Evolutionary conservation across 2,797 vertebrate genomes (phyloP).

Genomic region (Adrianichthys oophorus): DNA sequence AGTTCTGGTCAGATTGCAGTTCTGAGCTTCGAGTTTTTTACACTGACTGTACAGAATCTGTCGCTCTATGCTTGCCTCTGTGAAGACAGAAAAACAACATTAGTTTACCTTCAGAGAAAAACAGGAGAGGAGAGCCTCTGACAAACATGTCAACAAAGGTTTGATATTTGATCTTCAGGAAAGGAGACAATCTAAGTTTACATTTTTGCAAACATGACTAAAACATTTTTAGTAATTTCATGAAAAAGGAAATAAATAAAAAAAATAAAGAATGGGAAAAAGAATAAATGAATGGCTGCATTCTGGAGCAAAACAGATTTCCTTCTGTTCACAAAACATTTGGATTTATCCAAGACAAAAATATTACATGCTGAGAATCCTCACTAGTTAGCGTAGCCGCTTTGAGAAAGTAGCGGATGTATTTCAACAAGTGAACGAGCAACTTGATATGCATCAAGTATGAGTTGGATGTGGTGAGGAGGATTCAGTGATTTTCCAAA

Average conservation of each 20-base stretch:
- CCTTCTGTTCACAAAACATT: too few relatives aligned
- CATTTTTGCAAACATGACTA: neutral
- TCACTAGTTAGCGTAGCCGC: too few relatives aligned
- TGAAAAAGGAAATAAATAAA: neutral
- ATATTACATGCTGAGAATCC: too few relatives aligned
- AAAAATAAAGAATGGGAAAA: neutral
- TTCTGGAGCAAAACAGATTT: too few relatives aligned
- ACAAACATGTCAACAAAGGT: neutral
- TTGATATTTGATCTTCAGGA: neutral
- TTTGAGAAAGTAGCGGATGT: too few relatives aligned
- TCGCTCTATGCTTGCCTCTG: constrained; percentile 88
- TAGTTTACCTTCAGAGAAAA: neutral
- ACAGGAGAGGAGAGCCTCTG: neutral
- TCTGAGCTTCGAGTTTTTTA: constrained; percentile 87
- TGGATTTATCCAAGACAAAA: too few relatives aligned
- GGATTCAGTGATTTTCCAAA: too few relatives aligned
- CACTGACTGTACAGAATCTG: constrained; percentile 90
- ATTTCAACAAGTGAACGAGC: too few relatives aligned
- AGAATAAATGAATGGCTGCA: neutral
- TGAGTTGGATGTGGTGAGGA: too few relatives aligned
- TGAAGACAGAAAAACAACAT: constrained; percentile 10
- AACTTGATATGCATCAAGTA: too few relatives aligned
- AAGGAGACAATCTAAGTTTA: neutral
- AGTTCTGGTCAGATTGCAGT: constrained; percentile 87
- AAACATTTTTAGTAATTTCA: neutral